Base-by-base conservation (phyloP, 2,113 vertebrate species). In the Petromus typicus region DNA sequence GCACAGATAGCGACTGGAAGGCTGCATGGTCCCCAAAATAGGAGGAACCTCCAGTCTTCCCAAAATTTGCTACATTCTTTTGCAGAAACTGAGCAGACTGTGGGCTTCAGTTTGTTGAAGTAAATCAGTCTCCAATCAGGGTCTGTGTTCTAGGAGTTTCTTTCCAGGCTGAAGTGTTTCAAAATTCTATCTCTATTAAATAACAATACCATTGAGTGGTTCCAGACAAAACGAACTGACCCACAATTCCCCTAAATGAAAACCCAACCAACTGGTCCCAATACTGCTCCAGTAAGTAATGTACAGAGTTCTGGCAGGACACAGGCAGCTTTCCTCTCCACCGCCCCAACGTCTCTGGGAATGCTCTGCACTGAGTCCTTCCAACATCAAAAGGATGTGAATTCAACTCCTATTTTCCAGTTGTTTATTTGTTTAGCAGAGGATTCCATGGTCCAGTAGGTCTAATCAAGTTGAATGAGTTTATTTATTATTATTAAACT, bases 1-100 rank as follows among this genome's bases (percentile, higher is more conserved):
- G 85, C 73, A 3, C 43, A 2, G 11, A 78, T 2, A 64, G 37
- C 23, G n/a, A 61, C 75, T 9, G 45, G 48, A 59, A 82, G 71
- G 10, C 64, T 56, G 22, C 3, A 43, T 56, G n/a, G 37, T n/a
- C 23, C 57, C 78, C 75, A 0, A 82, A 66, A 43, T 0, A 43
- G 85, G 80, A 1, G 4, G 78, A 66, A n/a, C 27, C 16, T 37
- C 67, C 43, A 27, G 16, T 40, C 34, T 90, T 88, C 84, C 61
- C 90, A 59, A 73, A 93, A 67, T 43, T 93, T 75, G 75, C 40
- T n/a, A 27, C 45, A 93, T 91, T 87, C n/a, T 18, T 69, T 86
- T 94, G 45, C 54, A 71, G 37, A 82, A 89, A 79, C 27, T 1
- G 13, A 83, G 84, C 69, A 17, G 45, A 76, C 12, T 73, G 64